Evolutionary conservation across 2,797 vertebrate species (phyloP), one percentile per base, ranked within the genome.

Genomic region (Gorsachius magnificus): DNA sequence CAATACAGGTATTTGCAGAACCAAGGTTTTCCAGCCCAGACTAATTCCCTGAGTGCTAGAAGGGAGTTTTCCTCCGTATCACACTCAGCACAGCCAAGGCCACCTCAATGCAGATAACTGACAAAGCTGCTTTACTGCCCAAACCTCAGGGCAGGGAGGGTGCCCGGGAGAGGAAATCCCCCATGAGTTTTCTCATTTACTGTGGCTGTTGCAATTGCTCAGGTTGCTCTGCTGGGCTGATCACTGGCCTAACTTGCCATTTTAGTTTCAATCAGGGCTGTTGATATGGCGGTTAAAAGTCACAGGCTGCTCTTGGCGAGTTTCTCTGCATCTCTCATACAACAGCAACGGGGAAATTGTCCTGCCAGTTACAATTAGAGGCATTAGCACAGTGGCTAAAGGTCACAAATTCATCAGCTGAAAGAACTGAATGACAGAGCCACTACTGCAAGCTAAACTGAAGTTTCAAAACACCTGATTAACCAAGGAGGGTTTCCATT

Each of bases 281-380:
- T 75, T 75, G 66, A 93, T 61, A 43, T 0, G 3, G 50, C 7
- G 5, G 86, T 46, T 96, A 64, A 85, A 88, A 93, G 78, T 41
- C 66, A 69, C 56, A 51, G 75, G 78, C 54, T 92, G 90, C 90
- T 94, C 63, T 75, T 89, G 77, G 87, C 24, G 4, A 94, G 75
- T 58, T 90, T 68, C 83, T 91, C 54, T 71, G 51, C 57, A 56
- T 43, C 48, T 51, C 78, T 50, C 31, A 2, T 14, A 68, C 58
- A 87, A 78, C 21, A 81, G 87, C 87, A 79, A 64, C 3, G 5
- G 68, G 81, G 78, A 95, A 88, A 94, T 89, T 89, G 78, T 83
- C 87, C 90, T 95, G 93, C 91, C 93, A 88, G 60, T 92, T 89
- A 88, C 79, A 89, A 83, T 76, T 80, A 95, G 83, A 86, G 63